These are phyloP conservation scores for Amblyraja radiata DNA, from an alignment of 2,797 vertebrate species.

Conservation along the genomic window DNA sequence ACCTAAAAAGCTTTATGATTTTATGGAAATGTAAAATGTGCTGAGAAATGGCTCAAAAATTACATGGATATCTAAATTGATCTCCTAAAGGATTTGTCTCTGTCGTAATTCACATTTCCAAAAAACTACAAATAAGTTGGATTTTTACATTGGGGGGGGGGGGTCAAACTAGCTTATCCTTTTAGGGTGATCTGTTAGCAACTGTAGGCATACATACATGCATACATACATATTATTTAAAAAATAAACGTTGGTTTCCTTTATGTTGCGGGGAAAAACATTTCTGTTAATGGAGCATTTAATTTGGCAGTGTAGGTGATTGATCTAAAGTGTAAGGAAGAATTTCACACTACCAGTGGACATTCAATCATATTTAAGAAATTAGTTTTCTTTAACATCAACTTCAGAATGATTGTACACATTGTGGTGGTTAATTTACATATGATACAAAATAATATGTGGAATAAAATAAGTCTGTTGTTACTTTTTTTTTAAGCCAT, in stretches of 20 bases:
- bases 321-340: neutral
- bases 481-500: neutral
- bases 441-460: neutral
- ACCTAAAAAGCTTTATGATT: neutral
- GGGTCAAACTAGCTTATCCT: neutral
- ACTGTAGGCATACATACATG: neutral
- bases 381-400: neutral
- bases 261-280: neutral
- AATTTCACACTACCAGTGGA: neutral
- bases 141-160: neutral
- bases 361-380: neutral
- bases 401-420: neutral
- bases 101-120: neutral
- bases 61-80: neutral
- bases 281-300: neutral
- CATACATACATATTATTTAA: neutral
- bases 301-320: neutral
- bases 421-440: neutral
- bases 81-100: neutral
- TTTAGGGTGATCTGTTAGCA: neutral
- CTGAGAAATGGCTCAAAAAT: neutral
- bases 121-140: neutral
- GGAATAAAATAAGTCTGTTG: neutral
- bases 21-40: neutral
- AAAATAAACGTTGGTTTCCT: neutral